A percentile compares a stretch with the other conserved stretches of the same genome.
Conservation (phyloP, 2,888 invertebrate genomes). For the Agrochola macilenta region DNA sequence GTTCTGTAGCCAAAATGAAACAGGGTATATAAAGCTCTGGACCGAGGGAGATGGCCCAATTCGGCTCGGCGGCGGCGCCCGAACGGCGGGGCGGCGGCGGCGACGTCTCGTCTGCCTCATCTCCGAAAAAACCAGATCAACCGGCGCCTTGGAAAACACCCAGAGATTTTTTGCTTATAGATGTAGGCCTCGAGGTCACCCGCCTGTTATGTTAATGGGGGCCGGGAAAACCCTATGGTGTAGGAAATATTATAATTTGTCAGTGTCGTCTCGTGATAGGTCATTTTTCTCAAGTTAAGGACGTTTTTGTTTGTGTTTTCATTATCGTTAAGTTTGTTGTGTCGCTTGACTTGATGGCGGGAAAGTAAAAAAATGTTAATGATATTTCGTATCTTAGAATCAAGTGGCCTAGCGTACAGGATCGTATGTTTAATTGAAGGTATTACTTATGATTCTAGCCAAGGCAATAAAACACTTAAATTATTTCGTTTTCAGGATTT, state of each 20-base stretch:
- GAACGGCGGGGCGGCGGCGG: constrained; percentile 75
- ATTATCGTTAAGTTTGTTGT: constrained; percentile 48
- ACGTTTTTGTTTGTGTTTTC: constrained; percentile 66
- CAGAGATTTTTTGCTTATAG: constrained; percentile 87
- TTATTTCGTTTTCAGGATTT: background rate
- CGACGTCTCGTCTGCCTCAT: constrained; percentile 88
- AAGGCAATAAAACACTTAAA: background rate
- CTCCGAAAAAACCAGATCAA: constrained; percentile 76
- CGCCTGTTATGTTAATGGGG: constrained; percentile 85
- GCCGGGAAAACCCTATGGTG: constrained; percentile 84
- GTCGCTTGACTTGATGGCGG: constrained; percentile 43
- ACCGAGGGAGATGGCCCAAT: constrained; percentile 62
- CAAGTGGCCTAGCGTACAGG: background rate
- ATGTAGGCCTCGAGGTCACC: constrained; percentile 88
- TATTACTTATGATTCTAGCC: background rate
- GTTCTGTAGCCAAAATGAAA: constrained; percentile 54
- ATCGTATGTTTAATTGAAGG: background rate
- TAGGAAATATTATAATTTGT: constrained; percentile 84
- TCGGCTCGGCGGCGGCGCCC: constrained; percentile 81
- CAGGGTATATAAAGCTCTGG: constrained; percentile 54
- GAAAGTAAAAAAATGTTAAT: constrained; percentile 26
- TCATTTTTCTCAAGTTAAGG: constrained; percentile 75
- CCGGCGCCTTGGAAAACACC: constrained; percentile 85
- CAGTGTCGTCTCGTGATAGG: constrained; percentile 80
- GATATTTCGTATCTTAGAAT: background rate